Conservation (phyloP, 2,888 invertebrate species). For the Xylota segnis region DNA sequence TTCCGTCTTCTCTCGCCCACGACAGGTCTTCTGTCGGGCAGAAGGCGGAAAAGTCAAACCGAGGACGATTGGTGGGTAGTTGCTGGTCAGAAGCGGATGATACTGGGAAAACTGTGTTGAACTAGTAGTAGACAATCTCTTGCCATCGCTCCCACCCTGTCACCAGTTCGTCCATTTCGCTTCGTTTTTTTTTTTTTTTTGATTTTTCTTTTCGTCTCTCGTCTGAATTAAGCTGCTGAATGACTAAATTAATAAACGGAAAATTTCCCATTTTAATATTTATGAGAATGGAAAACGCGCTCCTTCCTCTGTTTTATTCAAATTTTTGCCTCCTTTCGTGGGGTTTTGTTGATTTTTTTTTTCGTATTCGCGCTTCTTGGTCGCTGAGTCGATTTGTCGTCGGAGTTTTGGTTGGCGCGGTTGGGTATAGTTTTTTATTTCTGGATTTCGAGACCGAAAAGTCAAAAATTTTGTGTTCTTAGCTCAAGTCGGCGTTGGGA, state of each 20-base stretch:
- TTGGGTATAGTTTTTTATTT: conserved; percentile 9
- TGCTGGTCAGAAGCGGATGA: conserved; percentile 43
- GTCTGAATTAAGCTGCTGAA: conserved; percentile 75
- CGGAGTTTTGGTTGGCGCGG: conserved; percentile 40
- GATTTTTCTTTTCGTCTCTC: conserved; percentile 28
- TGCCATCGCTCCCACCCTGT: conserved; percentile 34
- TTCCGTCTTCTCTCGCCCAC: conserved; percentile 31
- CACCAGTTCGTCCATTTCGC: conserved; percentile 10
- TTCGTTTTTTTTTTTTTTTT: no score
- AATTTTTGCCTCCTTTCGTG: conserved; percentile 58
- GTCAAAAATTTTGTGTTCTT: conserved; percentile 43
- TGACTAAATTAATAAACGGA: conserved; percentile 77
- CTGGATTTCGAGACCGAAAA: conserved; percentile 49
- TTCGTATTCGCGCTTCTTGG: conserved; percentile 37
- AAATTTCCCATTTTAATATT: conserved; percentile 76
- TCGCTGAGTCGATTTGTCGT: conserved; percentile 62
- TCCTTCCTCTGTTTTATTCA: conserved; percentile 69
- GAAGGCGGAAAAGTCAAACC: conserved; percentile 52
- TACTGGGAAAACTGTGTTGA: conserved; percentile 46
- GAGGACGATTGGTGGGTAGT: conserved; percentile 46
- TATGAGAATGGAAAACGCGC: conserved; percentile 72
- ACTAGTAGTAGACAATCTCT: conserved; percentile 37
- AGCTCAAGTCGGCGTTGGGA: conserved; percentile 16
- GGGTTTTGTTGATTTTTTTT: conserved; percentile 19
- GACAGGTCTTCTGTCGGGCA: neutral